Conservation (phyloP, 1,140 invertebrate species). For the Drosophila guanche region DNA sequence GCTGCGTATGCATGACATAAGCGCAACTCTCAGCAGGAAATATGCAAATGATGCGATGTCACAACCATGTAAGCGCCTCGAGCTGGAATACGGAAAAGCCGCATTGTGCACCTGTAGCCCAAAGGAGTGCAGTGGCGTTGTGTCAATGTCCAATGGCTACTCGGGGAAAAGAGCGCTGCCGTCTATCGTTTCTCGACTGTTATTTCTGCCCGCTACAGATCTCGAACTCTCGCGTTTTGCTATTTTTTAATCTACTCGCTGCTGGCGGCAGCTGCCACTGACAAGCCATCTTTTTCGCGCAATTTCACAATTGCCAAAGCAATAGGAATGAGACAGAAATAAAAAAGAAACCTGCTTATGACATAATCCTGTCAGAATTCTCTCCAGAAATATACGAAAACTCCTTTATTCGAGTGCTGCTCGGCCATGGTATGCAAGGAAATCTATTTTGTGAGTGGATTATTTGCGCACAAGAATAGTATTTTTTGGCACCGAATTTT, state of each 20-base stretch:
- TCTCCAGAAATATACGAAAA: conserved; percentile 16
- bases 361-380: conserved; percentile 56
- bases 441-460: conserved; percentile 10
- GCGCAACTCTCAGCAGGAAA: conserved; percentile 26
- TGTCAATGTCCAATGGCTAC: conserved; percentile 15
- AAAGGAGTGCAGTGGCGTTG: conserved; percentile 27
- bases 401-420: conserved; percentile 18
- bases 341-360: conserved; percentile 42
- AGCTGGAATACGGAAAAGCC: conserved; percentile 10
- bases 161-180: too few relatives aligned
- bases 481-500: conserved; percentile 20
- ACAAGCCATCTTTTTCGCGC: conserved; percentile 63
- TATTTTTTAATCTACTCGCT: conserved; percentile 73
- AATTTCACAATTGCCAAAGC: conserved; percentile 50
- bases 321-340: background rate
- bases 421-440: background rate
- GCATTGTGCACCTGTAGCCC: conserved; percentile 57
- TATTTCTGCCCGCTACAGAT: conserved; percentile 28
- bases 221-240: conserved; percentile 36
- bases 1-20: conserved; percentile 64
- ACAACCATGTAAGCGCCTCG: conserved; percentile 44
- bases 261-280: conserved; percentile 54
- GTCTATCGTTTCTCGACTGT: background rate
- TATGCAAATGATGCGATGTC: conserved; percentile 70
- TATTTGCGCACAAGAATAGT: conserved; percentile 10